Percentiles rank a stretch among this genome's conserved stretches.
phyloP scores from a whole-genome alignment of 64 coral and sea anemone genomes.

The Stylophora pistillata region DNA sequence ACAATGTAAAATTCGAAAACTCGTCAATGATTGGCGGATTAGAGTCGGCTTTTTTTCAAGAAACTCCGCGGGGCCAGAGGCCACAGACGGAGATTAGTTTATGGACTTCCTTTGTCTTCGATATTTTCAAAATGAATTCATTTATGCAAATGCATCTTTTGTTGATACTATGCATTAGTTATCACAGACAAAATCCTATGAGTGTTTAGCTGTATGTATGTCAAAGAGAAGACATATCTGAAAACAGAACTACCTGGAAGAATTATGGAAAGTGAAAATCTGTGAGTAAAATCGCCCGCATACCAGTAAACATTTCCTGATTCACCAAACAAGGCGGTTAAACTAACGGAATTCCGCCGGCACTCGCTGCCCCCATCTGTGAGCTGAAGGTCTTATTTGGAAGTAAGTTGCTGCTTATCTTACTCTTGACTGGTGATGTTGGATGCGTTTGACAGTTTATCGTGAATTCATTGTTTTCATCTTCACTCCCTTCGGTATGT shows the following conservation, averaged over 20 bases:
- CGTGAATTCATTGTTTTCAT: background rate
- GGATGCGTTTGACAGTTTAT: background rate
- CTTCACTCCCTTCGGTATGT: background rate
- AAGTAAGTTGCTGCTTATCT: background rate
- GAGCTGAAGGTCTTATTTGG: background rate
- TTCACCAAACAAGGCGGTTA: too few relatives aligned
- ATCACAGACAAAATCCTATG: background rate
- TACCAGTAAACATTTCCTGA: too few relatives aligned
- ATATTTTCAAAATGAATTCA: background rate
- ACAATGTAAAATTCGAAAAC: too few relatives aligned
- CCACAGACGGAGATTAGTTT: background rate
- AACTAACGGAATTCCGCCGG: too few relatives aligned
- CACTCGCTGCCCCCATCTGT: background rate
- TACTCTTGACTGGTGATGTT: background rate
- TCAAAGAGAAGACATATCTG: background rate
- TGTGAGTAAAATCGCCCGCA: too few relatives aligned
- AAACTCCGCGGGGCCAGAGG: background rate
- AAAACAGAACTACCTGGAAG: background rate
- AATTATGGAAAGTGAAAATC: background rate
- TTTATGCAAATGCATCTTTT: constrained; percentile 2
- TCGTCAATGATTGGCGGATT: too few relatives aligned
- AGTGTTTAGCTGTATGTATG: constrained; percentile 5
- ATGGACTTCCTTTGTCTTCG: background rate
- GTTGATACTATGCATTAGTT: background rate
- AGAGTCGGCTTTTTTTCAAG: too few relatives aligned